Conservation (phyloP, 2,888 invertebrate species). For the Esperia sulphurella region DNA sequence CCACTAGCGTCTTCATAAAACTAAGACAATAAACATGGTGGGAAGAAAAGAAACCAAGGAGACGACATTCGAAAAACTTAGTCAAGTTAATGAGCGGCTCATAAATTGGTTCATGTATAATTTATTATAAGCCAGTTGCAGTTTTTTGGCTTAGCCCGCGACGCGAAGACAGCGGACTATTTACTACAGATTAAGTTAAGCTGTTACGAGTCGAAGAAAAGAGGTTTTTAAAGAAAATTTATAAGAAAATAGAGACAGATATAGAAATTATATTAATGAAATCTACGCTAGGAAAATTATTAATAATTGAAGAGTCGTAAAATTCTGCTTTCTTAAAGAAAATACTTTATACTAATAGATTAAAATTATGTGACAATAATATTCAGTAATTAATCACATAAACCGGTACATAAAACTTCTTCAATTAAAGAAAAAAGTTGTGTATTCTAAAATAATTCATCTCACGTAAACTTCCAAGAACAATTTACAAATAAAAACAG, state of each 20-base stretch:
- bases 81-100: constrained; percentile 52
- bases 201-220: too few relatives aligned
- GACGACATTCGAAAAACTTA: constrained; percentile 42
- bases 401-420: too few relatives aligned
- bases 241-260: too few relatives aligned
- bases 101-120: constrained; percentile 67
- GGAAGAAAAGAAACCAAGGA: constrained; percentile 21
- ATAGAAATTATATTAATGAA: not conserved
- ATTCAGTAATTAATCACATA: too few relatives aligned
- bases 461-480: not conserved
- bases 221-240: not conserved
- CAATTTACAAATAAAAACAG: constrained; percentile 13
- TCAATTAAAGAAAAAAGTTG: too few relatives aligned
- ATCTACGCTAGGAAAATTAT: too few relatives aligned
- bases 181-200: constrained; percentile 50
- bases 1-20: constrained; percentile 10
- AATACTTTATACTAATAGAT: too few relatives aligned
- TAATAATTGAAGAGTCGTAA: too few relatives aligned
- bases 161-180: constrained; percentile 34
- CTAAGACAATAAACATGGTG: constrained; percentile 17
- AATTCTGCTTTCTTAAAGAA: too few relatives aligned
- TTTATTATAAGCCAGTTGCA: constrained; percentile 60
- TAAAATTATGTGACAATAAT: too few relatives aligned
- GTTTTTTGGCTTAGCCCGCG: constrained; percentile 60
- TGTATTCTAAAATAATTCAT: not conserved